A percentile compares a stretch with the other conserved stretches of the same genome.
Evolutionary conservation across 1,140 invertebrate species (phyloP).

Genomic region (Saxidomus purpurata): DNA sequence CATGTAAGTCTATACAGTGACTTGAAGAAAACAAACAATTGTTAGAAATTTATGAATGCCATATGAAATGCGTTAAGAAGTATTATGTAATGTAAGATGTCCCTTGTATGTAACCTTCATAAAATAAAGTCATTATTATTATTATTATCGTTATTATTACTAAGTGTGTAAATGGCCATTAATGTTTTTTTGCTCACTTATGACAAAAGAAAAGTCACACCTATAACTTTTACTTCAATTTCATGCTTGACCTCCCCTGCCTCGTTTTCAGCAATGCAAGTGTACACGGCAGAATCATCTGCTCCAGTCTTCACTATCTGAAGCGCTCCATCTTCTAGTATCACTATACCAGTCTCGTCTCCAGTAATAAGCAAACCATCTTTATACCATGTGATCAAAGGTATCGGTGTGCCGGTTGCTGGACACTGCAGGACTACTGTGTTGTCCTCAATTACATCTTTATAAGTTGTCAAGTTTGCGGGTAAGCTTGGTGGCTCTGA

Average conservation of each 20-base stretch:
- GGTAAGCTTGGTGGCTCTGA: constrained; percentile 79
- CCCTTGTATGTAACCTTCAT: no score
- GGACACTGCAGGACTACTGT: constrained; percentile 84
- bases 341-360: constrained; percentile 68
- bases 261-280: constrained; percentile 86
- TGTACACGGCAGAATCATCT: constrained; percentile 86
- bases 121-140: no score
- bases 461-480: constrained; percentile 69
- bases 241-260: constrained; percentile 85
- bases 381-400: constrained; percentile 87
- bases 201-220: constrained; percentile 73
- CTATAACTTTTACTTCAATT: constrained; percentile 84
- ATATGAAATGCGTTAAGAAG: no score
- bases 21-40: no score
- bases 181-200: no score
- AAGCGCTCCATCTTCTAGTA: constrained; percentile 79
- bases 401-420: constrained; percentile 86
- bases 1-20: no score
- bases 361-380: constrained; percentile 76
- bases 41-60: no score
- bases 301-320: constrained; percentile 74
- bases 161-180: no score
- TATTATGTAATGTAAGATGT: no score
- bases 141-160: no score
- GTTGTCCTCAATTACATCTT: constrained; percentile 80